Evolutionary conservation across 64 coral and sea anemone genomes (phyloP).

Genomic region (Montipora efflorescens): DNA sequence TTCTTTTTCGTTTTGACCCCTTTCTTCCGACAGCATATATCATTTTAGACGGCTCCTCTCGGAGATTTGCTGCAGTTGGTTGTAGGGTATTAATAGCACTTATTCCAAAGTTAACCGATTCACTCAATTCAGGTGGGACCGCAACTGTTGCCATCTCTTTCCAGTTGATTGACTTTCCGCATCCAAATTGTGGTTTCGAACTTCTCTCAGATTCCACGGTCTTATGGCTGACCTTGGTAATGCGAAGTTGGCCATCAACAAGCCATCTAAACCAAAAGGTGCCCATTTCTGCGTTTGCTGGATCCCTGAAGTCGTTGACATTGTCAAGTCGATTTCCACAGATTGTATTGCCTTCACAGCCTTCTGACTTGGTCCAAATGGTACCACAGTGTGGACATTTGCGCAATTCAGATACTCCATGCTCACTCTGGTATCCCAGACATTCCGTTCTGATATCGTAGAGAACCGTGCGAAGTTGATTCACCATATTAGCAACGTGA

Average conservation of each 20-base stretch:
- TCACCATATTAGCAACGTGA: conserved; percentile 65
- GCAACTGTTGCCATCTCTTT: conserved; percentile 25
- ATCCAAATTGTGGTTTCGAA: conserved; percentile 11
- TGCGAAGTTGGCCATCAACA: not conserved
- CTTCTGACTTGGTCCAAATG: conserved; percentile 26
- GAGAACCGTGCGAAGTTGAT: conserved; percentile 53
- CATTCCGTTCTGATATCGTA: conserved; percentile 66
- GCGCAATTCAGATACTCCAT: conserved; percentile 40
- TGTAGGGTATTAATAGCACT: conserved; percentile 40
- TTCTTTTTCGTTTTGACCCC: too few relatives aligned
- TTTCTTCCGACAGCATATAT: too few relatives aligned
- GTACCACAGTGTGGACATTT: conserved; percentile 9
- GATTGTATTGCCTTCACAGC: conserved; percentile 18
- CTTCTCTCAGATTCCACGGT: not conserved
- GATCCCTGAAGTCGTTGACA: conserved; percentile 34
- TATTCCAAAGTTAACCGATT: conserved; percentile 39
- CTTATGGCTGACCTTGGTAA: not conserved
- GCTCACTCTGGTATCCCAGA: conserved; percentile 51
- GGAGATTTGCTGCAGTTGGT: conserved; percentile 18
- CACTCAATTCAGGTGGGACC: conserved; percentile 47
- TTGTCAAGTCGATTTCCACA: not conserved
- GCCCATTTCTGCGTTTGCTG: conserved; percentile 5
- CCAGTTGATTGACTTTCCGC: conserved; percentile 25
- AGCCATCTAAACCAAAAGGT: conserved; percentile 22
- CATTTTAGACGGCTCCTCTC: too few relatives aligned